Conservation (phyloP, 2,113 vertebrate species). For the Hiodon alosoides region DNA sequence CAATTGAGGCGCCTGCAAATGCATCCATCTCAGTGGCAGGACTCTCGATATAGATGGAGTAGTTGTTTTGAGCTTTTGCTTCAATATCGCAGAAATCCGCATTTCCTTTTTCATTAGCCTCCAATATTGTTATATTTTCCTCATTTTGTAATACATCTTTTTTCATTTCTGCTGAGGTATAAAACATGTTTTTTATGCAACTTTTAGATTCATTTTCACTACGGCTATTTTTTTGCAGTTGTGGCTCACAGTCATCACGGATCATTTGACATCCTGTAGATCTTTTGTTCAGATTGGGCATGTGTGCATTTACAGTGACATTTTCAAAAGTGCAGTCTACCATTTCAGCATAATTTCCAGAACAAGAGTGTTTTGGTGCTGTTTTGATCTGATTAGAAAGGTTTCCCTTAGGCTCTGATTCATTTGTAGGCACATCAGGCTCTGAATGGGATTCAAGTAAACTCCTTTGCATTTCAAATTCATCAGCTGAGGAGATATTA, state of each 20-base stretch:
- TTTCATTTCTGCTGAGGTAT: constrained; percentile 21
- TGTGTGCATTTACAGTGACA: neutral
- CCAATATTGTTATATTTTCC: constrained; percentile 30
- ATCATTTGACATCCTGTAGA: neutral
- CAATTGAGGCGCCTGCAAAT: constrained; percentile 28
- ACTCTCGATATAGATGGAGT: constrained; percentile 15
- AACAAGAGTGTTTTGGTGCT: constrained; percentile 19
- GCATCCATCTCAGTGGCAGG: constrained; percentile 13
- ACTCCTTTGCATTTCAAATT: constrained; percentile 35
- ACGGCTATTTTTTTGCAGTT: neutral
- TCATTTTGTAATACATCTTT: constrained; percentile 13
- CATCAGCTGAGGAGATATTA: constrained; percentile 32
- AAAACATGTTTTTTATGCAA: constrained; percentile 17
- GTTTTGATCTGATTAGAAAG: constrained; percentile 27
- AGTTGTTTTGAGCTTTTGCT: constrained; percentile 41
- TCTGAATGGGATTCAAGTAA: constrained; percentile 32
- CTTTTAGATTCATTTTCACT: neutral
- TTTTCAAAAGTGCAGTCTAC: constrained; percentile 32
- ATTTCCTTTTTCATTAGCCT: constrained; percentile 35
- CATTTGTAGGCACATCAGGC: constrained; percentile 26
- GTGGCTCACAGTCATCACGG: neutral
- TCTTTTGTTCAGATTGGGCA: neutral
- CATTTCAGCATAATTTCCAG: constrained; percentile 24
- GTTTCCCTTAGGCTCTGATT: constrained; percentile 29
- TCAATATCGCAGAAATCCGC: constrained; percentile 22